Evolutionary conservation across 2,797 vertebrate genomes (phyloP), one percentile per base, ranked within the genome.

Genomic region (Danio kyathit): DNA sequence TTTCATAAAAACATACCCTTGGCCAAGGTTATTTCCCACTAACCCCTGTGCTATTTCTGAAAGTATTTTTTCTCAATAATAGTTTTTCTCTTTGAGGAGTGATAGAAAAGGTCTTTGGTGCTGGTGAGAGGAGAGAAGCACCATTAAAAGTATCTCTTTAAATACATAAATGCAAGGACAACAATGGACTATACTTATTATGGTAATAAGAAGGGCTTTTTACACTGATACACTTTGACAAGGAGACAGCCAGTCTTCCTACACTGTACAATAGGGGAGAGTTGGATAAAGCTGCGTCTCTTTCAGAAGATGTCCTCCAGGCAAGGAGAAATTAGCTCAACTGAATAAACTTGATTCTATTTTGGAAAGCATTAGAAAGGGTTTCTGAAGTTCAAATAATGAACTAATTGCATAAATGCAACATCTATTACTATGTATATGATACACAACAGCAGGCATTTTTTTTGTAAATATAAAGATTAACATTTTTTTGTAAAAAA

Each of bases 1-100:
- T 76, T 61, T 38, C 85, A 83, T 74, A 88, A 89, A 87, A 87
- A 88, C 74, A 82, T 91, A 90, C 88, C 92, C 91, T 93, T 93
- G 90, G 91, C 87, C 90, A 93, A 93, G 93, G 94, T 92, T 90
- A 90, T 86, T 86, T 89, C 86, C 57, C 83, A 89, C 88, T 89
- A 90, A 93, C 91, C 93, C 90, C 89, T 83, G 90, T 83, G 90
- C 88, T 88, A 87, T 90, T 89, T 92, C 91, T 91, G 89, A 89
- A 90, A 87, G 90, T 75, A 83, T 84, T 84, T 83, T 89, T 88
- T 83, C 90, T 91, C 87, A 89, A 91, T 88, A 89, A 89, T 90
- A 84, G 88, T 88, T 86, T 63, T 71, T 41, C 79, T 66, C 69
- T 82, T 85, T 85, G 81, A 80, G 16, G 10, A 61, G 69, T 51